Base-by-base conservation (phyloP, 2,797 vertebrate genomes). In the Sebastes kiyomatsui region DNA sequence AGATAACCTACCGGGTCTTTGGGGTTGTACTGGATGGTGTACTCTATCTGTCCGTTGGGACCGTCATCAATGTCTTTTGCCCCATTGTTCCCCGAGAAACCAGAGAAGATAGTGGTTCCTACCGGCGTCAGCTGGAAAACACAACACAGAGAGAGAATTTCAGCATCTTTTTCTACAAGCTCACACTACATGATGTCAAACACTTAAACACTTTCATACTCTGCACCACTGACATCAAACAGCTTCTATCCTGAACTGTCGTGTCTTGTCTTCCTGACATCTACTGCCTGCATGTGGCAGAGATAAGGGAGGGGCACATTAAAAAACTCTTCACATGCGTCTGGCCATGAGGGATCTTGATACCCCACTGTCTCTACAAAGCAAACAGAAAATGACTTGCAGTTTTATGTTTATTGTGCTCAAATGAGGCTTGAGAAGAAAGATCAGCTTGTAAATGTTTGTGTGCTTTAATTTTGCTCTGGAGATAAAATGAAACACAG, bases 11-110 rank as follows among this genome's bases (percentile, higher is more conserved):
- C 99, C 87, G 97, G 97, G 82, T 99, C 98, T 54, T 93, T 96
- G 0, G 97, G 97, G 90, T 99, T 99, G 90, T 97, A 97, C 68
- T 96, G 97, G 88, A 99, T 97, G 75, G 97, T 96, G 79, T 99
- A 99, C 86, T 99, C 99, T 77, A 99, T 99, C 90, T 99, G 99
- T 82, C 98, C 98, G 0, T 99, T 99, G 1, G 99, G 98, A 49
- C 99, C 99, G 7, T 99, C 98, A 32, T 99, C 99, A 3, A 99
- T 99, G 92, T 99, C 99, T 74, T 83, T 95, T 75, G 99, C 99
- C 32, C 99, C 98, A 9, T 97, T 98, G 86, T 96, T 97, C 81
- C 97, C 97, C 68, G 92, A 96, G 93, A 99, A 99, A 55, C 97
- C 98, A 25, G 97, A 97, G 82, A 99, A 99, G 91, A 99, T 96